Base-by-base conservation (phyloP, 2,797 vertebrate species). In the Nannoperca australis region DNA sequence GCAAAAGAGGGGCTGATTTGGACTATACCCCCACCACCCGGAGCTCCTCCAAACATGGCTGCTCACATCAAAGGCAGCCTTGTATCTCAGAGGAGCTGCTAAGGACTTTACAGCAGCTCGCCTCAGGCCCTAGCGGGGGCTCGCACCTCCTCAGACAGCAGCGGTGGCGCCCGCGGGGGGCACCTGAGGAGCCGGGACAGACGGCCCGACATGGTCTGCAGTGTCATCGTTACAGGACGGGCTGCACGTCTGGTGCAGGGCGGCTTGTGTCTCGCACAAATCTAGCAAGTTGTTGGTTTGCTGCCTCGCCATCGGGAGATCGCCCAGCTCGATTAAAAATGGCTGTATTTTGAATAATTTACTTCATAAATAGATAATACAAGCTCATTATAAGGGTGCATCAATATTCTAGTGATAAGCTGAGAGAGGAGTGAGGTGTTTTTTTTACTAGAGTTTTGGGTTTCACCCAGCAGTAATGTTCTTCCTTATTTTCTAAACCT, bases 31-130 rank as follows among this genome's bases (percentile, higher is more conserved):
- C 55, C 70, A 85, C 69, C 81, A 90, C 92, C 90, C 70, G 76
- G 74, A 90, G 93, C 91, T 78, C 77, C 90, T 93, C 85, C 85
- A 88, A 88, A 94, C 93, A 92, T 82, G 83, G 93, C 91, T 89
- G 90, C 90, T 93, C 88, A 95, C 95, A 95, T 96, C 94, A 96
- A 96, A 96, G 93, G 49, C 72, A 81, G 89, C 65, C 78, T 75
- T 73, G 84, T 84, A 86, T 95, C 94, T 94, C 95, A 78, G 90
- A 94, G 94, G 92, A 95, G 93, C 86, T 81, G 90, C 92, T 78
- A 44, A 92, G 91, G 92, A 92, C 93, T 94, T 93, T 89, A 93
- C 91, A 92, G 89, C 70, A 70, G 84, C 86, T 83, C 17, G 92
- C 94, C 93, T 93, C 77, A 62, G 89, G 93, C 90, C 83, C 56